Conservation (phyloP, 2,113 vertebrate genomes). For the Struthidea cinerea region DNA sequence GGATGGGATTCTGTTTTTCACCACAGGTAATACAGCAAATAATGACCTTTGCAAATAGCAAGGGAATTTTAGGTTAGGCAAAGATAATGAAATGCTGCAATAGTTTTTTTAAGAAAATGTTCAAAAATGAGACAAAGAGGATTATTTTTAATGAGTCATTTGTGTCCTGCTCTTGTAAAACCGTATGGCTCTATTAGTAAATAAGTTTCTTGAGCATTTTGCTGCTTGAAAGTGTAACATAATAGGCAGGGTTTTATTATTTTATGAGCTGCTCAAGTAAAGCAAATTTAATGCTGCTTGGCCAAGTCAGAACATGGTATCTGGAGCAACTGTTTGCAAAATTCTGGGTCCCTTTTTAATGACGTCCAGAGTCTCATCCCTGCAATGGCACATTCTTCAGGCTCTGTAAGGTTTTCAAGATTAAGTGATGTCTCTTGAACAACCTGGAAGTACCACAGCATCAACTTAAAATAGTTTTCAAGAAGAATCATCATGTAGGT, state of each 20-base stretch:
- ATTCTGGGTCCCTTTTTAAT: neutral
- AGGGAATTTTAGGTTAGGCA: neutral
- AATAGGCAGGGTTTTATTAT: neutral
- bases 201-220: neutral
- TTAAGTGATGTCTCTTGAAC: neutral
- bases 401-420: neutral
- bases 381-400: neutral
- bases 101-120: neutral
- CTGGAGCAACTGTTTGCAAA: neutral
- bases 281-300: neutral
- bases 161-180: neutral
- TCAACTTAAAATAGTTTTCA: neutral
- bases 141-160: neutral
- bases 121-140: neutral
- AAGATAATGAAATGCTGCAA: neutral
- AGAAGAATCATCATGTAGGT: neutral
- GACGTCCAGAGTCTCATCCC: neutral
- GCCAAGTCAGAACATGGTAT: neutral
- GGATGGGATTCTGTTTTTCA: neutral
- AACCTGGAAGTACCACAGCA: neutral
- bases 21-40: neutral
- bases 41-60: neutral
- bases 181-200: neutral
- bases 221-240: neutral
- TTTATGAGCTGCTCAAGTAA: neutral